phyloP scores from a whole-genome alignment of 2,113 vertebrate genomes.

The Chaetops frenatus region DNA sequence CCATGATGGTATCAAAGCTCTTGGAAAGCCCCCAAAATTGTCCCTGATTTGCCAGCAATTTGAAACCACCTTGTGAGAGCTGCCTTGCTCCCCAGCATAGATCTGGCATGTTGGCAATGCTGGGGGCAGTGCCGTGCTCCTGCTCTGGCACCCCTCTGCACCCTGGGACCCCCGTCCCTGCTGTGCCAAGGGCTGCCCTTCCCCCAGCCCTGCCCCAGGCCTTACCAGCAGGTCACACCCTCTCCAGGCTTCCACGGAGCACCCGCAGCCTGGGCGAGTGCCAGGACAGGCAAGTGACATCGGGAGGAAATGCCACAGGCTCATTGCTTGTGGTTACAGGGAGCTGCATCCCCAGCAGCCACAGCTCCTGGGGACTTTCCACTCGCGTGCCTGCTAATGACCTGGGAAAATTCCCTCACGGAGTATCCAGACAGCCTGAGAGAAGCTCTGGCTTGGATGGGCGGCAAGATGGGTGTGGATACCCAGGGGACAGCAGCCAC shows the following conservation, averaged over 20 bases:
- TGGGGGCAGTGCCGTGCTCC: neutral
- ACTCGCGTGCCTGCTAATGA: neutral
- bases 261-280: neutral
- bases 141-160: neutral
- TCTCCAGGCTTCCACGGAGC: neutral
- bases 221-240: neutral
- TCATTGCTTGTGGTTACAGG: neutral
- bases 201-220: neutral
- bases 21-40: neutral
- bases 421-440: neutral
- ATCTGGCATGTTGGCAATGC: rapidly evolving
- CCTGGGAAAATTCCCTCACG: neutral
- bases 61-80: neutral
- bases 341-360: neutral
- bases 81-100: neutral
- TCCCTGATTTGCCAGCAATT: neutral
- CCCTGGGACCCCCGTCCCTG: neutral
- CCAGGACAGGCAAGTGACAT: neutral
- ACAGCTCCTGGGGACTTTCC: conserved; percentile 44
- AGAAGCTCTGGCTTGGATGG: neutral
- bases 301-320: neutral
- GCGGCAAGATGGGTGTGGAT: neutral
- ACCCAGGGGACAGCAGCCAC: neutral
- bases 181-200: neutral
- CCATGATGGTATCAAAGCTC: neutral